Percentiles rank a stretch among this genome's conserved stretches.
These are phyloP conservation scores for Alouatta palliata DNA, from an alignment of 2,113 vertebrate genomes.

Conservation along the genomic window DNA sequence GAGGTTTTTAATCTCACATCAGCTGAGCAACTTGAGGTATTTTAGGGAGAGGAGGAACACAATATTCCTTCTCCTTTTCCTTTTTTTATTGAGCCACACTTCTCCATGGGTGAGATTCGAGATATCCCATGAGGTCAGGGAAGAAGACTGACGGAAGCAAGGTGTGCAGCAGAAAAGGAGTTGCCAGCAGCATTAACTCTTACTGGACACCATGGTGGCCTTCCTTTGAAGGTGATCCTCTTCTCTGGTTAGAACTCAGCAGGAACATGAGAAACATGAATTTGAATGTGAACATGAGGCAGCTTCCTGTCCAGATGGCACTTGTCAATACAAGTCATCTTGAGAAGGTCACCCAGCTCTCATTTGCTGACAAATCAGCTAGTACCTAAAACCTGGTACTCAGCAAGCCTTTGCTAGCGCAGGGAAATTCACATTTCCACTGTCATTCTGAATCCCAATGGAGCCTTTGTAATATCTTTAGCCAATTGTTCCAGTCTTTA, in stretches of 20 bases:
- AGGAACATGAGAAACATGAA: no score
- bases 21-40: background rate
- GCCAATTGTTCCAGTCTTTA: background rate
- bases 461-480: background rate
- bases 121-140: background rate
- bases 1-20: background rate
- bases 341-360: no score
- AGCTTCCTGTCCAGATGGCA: no score
- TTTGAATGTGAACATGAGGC: no score
- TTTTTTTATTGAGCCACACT: background rate
- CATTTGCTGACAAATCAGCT: no score
- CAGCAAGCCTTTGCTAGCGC: no score
- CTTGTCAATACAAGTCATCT: no score
- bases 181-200: background rate
- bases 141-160: background rate
- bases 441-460: background rate
- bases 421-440: no score
- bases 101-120: background rate
- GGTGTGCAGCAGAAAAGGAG: background rate
- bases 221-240: no score
- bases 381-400: no score
- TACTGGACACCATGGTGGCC: background rate
- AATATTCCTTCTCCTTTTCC: background rate
- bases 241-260: no score
- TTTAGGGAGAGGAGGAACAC: background rate